Conservation (phyloP, 2,797 vertebrate species). For the Xenentodon cancila region DNA sequence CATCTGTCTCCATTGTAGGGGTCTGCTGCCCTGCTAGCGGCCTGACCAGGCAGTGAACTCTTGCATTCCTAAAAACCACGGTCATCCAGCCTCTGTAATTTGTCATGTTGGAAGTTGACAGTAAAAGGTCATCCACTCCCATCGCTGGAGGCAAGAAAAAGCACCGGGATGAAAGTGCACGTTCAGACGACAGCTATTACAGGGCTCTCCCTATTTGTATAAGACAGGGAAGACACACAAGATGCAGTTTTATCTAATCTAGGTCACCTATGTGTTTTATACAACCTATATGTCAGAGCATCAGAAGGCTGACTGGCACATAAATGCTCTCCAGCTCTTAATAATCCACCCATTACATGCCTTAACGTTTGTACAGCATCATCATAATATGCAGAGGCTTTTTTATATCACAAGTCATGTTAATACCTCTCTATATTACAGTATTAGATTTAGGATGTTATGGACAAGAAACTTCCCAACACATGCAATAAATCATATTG, state of each 20-base stretch:
- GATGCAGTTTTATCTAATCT: slow-evolving; percentile 81
- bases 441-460: slow-evolving; percentile 46
- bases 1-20: slow-evolving; percentile 81
- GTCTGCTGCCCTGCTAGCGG: slow-evolving; percentile 78
- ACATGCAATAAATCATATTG: slow-evolving; percentile 44
- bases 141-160: slow-evolving; percentile 85
- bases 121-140: slow-evolving; percentile 88
- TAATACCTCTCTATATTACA: slow-evolving; percentile 8
- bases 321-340: slow-evolving; percentile 39
- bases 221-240: slow-evolving; percentile 72
- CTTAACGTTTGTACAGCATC: slow-evolving; percentile 21
- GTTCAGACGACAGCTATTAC: slow-evolving; percentile 78
- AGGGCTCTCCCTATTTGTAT: slow-evolving; percentile 81
- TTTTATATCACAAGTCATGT: slow-evolving; percentile 1
- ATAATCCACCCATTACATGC: slow-evolving; percentile 55
- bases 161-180: slow-evolving; percentile 84
- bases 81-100: slow-evolving; percentile 84
- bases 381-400: background rate
- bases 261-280: slow-evolving; percentile 79
- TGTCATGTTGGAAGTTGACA: slow-evolving; percentile 88
- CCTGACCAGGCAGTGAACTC: slow-evolving; percentile 87
- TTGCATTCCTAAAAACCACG: slow-evolving; percentile 86
- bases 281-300: slow-evolving; percentile 51
- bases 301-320: slow-evolving; percentile 57
- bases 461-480: slow-evolving; percentile 59